Evolutionary conservation across 2,113 vertebrate species (phyloP).

Genomic region (Nipponia nippon): DNA sequence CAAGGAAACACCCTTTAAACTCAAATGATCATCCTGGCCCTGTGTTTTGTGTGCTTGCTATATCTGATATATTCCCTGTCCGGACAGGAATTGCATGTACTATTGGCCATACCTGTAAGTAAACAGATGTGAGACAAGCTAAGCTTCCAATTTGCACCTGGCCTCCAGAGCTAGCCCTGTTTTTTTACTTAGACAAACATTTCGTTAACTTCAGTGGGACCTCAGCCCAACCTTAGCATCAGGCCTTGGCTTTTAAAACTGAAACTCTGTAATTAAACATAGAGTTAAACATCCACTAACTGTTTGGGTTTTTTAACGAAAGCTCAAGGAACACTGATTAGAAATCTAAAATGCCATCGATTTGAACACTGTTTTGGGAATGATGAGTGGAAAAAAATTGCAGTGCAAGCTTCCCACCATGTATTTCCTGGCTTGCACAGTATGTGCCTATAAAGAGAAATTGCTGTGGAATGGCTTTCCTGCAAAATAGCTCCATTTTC

Average conservation of each 20-base stretch:
- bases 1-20: background rate
- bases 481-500: conserved; percentile 32
- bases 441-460: conserved; percentile 14
- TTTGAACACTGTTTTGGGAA: background rate
- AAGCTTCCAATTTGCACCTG: background rate
- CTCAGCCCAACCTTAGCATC: background rate
- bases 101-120: background rate
- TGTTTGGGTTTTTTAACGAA: background rate
- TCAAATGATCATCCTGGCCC: background rate
- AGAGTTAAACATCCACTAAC: background rate
- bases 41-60: background rate
- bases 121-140: background rate
- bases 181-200: background rate
- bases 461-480: conserved; percentile 37
- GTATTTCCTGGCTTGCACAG: conserved; percentile 29
- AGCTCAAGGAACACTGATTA: background rate
- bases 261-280: background rate
- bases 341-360: background rate
- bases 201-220: background rate
- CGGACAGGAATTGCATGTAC: background rate
- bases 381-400: background rate
- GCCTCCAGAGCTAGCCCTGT: background rate
- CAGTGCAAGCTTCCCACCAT: background rate
- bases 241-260: background rate
- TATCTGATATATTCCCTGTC: fast-evolving